Base-by-base conservation (phyloP, 2,797 vertebrate genomes). In the Erithacus rubecula region DNA sequence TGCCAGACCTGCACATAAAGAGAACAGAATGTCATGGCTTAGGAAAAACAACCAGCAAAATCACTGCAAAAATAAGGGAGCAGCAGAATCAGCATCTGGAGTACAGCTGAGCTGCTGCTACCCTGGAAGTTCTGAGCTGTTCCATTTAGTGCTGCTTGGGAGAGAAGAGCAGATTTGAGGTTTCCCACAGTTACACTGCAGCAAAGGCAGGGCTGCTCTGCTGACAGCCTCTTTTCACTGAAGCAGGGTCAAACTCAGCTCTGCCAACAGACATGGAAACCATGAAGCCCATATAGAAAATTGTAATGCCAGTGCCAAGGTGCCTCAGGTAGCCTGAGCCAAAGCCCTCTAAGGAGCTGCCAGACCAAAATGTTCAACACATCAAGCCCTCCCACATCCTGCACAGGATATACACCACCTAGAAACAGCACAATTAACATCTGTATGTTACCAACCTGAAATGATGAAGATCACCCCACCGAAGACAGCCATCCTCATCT, bases 391-490 rank as follows among this genome's bases (percentile, higher is more conserved):
- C 23, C 41, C 49, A 47, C 18, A 49, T 12, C 34, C 55, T 27
- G 5, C 20, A 22, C 4, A 18, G 20, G 15, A 53, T 16, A 72
- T 30, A 15, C 22, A 5, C 30, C 11, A 4, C 58, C 56, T 27
- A 65, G 65, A 88, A 69, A n/a, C 4, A 7, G 24, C 36, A 62
- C 27, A 11, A 30, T 39, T 37, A 44, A 37, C 27, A n/a, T n/a
- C 51, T 23, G 6, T 23, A 11, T 1, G 7, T 70, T 89, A 96
- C 92, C 96, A 77, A 99, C 99, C 99, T 97, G 99, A 91, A 81
- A 98, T 39, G 9, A 99, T 95, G 96, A 99, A 98, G 77, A 99
- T 95, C 27, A 98, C 95, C 2, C 99, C 99, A 63, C 99, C 99
- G 0, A 97, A 77, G 83, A 98, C 95, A 27, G 98, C 98, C 90